Percentiles rank a stretch among this genome's conserved stretches.
Conservation (phyloP, 1,140 invertebrate species). For the Adelges cooleyi region DNA sequence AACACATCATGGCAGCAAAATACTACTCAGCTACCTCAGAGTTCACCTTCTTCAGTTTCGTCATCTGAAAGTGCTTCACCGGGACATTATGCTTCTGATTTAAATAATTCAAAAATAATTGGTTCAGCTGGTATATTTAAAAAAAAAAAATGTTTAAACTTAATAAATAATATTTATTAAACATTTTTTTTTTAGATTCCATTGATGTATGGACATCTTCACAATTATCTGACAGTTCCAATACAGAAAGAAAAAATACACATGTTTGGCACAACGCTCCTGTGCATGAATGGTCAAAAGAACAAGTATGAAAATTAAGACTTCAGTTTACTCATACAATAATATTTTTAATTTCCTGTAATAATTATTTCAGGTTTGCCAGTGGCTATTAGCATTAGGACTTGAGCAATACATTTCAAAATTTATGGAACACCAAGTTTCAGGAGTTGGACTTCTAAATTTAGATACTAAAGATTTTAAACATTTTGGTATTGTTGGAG, state of each 20-base stretch:
- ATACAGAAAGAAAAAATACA: constrained; percentile 45
- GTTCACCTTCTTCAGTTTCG: constrained; percentile 32
- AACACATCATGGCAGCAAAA: constrained; percentile 26
- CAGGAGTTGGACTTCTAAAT: constrained; percentile 65
- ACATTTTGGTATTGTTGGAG: constrained; percentile 61
- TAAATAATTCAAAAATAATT: constrained; percentile 30
- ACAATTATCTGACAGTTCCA: constrained; percentile 37
- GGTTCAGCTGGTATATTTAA: constrained; percentile 33
- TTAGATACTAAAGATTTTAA: constrained; percentile 82
- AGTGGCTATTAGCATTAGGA: constrained; percentile 70
- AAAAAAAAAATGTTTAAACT: not conserved
- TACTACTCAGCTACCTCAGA: constrained; percentile 30
- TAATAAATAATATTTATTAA: constrained; percentile 1
- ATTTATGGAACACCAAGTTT: constrained; percentile 73
- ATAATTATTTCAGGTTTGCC: constrained; percentile 54
- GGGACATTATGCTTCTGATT: constrained; percentile 41
- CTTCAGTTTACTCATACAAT: too few relatives aligned
- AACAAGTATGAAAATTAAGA: constrained; percentile 55
- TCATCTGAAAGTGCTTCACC: constrained; percentile 40
- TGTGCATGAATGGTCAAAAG: constrained; percentile 73
- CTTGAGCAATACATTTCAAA: constrained; percentile 71
- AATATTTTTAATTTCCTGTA: too few relatives aligned
- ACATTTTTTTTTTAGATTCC: constrained; percentile 37
- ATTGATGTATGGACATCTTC: constrained; percentile 44
- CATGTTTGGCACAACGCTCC: constrained; percentile 58